These are phyloP conservation scores for Campaea margaritaria DNA, from an alignment of 2,888 invertebrate genomes.

Conservation along the genomic window DNA sequence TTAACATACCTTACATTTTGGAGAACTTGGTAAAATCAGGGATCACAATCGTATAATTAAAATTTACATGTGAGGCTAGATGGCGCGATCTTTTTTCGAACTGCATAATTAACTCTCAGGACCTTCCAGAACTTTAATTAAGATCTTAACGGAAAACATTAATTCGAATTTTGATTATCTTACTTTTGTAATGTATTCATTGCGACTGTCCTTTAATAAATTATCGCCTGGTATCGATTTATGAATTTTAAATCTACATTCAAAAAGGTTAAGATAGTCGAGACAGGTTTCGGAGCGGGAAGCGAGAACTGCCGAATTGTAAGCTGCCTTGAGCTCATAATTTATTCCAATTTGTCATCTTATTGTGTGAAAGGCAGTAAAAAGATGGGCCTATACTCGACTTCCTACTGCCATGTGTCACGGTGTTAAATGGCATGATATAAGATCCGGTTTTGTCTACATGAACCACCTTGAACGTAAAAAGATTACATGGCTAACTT, in stretches of 20 bases:
- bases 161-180: constrained; percentile 13
- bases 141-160: constrained; percentile 18
- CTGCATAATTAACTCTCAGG: constrained; percentile 4
- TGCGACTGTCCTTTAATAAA: constrained; percentile 18
- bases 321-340: constrained; percentile 27
- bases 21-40: too few species aligned
- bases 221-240: constrained; percentile 14
- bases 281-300: constrained; percentile 23
- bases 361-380: constrained; percentile 36
- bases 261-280: constrained; percentile 10
- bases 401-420: constrained; percentile 26
- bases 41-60: too few species aligned
- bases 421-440: constrained; percentile 20
- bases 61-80: neutral
- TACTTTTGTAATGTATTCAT: constrained; percentile 12
- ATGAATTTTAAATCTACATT: constrained; percentile 11
- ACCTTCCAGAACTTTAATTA: constrained; percentile 14
- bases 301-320: constrained; percentile 21
- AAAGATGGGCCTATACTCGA: constrained; percentile 18
- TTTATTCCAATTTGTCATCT: constrained; percentile 28
- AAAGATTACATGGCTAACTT: too few species aligned
- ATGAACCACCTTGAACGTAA: neutral
- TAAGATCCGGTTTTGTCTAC: constrained; percentile 1
- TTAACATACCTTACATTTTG: too few species aligned
- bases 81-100: constrained; percentile 5